Conservation (phyloP, 2,113 vertebrate species). For the Heliornis fulica region DNA sequence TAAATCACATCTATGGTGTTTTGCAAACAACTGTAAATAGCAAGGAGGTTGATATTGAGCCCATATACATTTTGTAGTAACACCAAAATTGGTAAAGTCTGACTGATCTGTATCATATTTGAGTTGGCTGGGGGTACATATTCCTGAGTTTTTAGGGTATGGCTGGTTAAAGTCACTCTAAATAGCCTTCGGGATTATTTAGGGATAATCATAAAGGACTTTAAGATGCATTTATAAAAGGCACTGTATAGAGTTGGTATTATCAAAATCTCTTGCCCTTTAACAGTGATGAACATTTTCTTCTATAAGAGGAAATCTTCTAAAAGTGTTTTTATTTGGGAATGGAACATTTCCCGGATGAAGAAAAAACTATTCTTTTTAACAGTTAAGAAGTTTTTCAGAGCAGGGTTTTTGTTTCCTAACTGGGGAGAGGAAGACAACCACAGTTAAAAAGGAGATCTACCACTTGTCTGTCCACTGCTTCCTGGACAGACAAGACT, state of each 20-base stretch:
- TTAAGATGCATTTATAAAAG: not conserved
- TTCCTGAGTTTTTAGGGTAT: not conserved
- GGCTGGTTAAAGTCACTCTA: not conserved
- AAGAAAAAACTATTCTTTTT: not conserved
- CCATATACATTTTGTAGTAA: not conserved
- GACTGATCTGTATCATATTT: not conserved
- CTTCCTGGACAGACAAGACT: not conserved
- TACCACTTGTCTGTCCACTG: not conserved
- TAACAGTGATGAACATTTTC: not conserved
- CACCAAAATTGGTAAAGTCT: not conserved
- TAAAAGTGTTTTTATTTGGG: not conserved
- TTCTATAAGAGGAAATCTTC: not conserved
- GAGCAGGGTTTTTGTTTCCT: not conserved
- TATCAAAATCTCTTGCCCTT: not conserved
- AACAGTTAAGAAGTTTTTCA: not conserved
- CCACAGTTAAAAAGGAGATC: not conserved
- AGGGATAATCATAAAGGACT: not conserved
- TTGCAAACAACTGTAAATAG: not conserved
- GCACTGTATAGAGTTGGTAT: not conserved
- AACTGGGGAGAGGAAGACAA: not conserved
- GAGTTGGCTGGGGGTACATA: not conserved
- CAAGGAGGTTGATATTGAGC: not conserved
- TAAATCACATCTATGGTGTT: not conserved
- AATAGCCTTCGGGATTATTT: not conserved
- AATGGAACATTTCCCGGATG: not conserved